These are phyloP conservation scores for Anguilla marmorata DNA, from an alignment of 2,797 vertebrate genomes.

Conservation along the genomic window DNA sequence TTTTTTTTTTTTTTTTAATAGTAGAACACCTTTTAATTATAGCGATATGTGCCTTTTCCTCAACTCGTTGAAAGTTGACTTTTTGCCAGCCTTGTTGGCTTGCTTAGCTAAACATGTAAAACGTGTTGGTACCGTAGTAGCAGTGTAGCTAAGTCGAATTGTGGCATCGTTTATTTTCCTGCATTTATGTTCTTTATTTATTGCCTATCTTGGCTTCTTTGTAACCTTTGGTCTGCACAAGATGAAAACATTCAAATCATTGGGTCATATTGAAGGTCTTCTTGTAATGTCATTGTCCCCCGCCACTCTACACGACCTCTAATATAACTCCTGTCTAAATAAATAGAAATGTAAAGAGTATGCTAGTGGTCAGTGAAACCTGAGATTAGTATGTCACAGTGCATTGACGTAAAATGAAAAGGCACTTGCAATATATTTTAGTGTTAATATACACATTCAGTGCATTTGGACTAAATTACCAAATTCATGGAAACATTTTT, in stretches of 20 bases:
- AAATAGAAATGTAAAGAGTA: too few species aligned
- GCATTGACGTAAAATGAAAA: too few species aligned
- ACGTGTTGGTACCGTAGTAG: not conserved
- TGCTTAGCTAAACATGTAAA: not conserved
- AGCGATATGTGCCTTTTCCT: not conserved
- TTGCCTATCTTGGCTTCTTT: not conserved
- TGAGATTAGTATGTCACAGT: too few species aligned
- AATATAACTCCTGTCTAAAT: too few species aligned
- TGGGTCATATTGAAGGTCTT: not conserved
- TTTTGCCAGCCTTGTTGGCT: not conserved
- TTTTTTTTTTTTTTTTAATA: not conserved
- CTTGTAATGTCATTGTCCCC: not conserved
- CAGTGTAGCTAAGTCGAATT: not conserved
- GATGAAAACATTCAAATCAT: not conserved
- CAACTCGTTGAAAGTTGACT: not conserved
- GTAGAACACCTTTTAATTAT: too few species aligned
- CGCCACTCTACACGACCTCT: not conserved
- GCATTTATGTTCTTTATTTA: not conserved
- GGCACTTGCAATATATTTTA: too few species aligned
- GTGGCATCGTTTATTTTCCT: not conserved
- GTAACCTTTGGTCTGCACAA: slow-evolving; percentile 14
- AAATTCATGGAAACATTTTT: not conserved
- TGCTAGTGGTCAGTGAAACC: too few species aligned
- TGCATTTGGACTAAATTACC: too few species aligned
- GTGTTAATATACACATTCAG: too few species aligned